Percentiles rank a stretch among this genome's conserved stretches.
These are phyloP conservation scores for Sterrhoptilus dennistouni DNA, from an alignment of 2,113 vertebrate genomes.

Conservation along the genomic window DNA sequence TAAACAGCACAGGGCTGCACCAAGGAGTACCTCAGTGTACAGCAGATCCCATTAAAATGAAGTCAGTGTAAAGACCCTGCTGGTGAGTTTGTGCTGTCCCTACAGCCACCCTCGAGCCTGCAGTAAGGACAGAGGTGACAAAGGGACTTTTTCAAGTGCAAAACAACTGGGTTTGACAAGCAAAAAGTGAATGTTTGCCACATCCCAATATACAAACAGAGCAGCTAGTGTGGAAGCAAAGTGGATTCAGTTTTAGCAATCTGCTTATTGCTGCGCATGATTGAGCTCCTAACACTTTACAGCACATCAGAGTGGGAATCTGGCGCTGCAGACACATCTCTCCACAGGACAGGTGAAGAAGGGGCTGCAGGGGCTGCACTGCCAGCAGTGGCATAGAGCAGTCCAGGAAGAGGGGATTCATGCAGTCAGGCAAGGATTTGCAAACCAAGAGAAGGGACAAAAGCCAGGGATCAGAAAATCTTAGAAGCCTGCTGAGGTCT, in stretches of 20 bases:
- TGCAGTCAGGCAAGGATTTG: not conserved
- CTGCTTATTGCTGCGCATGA: not conserved
- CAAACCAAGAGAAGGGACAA: not conserved
- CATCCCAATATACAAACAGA: not conserved
- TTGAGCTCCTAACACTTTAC: not conserved
- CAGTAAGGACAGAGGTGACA: not conserved
- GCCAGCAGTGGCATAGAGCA: not conserved
- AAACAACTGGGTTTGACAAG: not conserved
- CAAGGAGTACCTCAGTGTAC: not conserved
- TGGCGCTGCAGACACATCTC: not conserved
- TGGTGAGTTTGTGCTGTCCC: not conserved
- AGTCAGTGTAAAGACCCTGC: not conserved
- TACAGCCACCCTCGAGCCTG: not conserved
- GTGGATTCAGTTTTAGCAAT: not conserved
- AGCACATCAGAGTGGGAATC: not conserved
- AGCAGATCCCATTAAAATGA: not conserved
- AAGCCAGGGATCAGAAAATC: not conserved
- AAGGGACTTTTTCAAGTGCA: not conserved
- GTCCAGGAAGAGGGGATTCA: not conserved
- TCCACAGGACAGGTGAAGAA: not conserved
- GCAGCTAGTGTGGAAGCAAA: not conserved
- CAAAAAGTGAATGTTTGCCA: not conserved
- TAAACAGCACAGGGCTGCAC: not conserved
- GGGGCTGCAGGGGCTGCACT: not conserved
- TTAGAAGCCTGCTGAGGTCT: not conserved